phyloP scores from a whole-genome alignment of 2,113 vertebrate species.

The Pavo muticus region DNA sequence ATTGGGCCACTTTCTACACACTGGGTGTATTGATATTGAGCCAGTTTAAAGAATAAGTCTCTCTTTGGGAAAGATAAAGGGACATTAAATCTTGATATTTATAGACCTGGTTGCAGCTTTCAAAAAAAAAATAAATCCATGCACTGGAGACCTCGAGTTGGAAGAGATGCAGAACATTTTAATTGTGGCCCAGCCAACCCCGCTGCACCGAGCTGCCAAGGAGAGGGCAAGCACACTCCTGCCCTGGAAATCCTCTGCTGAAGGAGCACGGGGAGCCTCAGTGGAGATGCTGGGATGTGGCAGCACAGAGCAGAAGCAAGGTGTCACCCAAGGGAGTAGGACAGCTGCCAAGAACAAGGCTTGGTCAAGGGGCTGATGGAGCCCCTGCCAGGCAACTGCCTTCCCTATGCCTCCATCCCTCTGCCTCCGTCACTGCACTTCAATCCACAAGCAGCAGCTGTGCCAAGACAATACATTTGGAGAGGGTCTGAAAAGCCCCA shows the following conservation, averaged over 20 bases:
- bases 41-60: slow-evolving; percentile 38
- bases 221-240: background rate
- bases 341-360: background rate
- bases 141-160: background rate
- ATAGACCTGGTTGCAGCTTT: slow-evolving; percentile 28
- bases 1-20: slow-evolving; percentile 52
- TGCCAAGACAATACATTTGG: slow-evolving; percentile 66
- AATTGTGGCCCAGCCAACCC: background rate
- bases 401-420: background rate
- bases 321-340: background rate
- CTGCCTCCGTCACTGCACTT: background rate
- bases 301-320: background rate
- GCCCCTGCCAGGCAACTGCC: background rate
- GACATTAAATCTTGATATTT: slow-evolving; percentile 49
- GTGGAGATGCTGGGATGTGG: background rate
- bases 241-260: background rate
- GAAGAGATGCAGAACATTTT: slow-evolving; percentile 39
- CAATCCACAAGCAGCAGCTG: slow-evolving; percentile 61
- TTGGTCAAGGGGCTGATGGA: background rate
- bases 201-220: background rate
- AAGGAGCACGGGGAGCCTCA: background rate
- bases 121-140: slow-evolving; percentile 23
- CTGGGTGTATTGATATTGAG: background rate
- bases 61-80: slow-evolving; percentile 23
- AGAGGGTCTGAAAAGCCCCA: slow-evolving; percentile 66